phyloP scores from a whole-genome alignment of 2,113 vertebrate species.

The Rhabdornis inornatus region DNA sequence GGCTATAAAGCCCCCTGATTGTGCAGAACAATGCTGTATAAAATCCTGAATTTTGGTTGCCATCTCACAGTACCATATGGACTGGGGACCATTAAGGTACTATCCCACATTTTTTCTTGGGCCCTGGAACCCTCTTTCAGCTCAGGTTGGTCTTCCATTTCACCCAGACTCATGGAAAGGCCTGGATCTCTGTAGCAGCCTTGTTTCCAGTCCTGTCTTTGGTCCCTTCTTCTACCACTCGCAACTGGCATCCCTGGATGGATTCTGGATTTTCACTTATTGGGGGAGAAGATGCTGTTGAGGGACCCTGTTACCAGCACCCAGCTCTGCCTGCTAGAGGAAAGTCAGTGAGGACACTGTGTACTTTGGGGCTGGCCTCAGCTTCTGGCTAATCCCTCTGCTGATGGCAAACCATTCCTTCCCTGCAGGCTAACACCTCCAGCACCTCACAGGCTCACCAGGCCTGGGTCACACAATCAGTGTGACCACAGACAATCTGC shows the following conservation, averaged over 20 bases:
- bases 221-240: not conserved
- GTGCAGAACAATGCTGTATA: not conserved
- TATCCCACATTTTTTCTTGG: not conserved
- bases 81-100: not conserved
- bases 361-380: not conserved
- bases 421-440: not conserved
- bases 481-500: not conserved
- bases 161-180: not conserved
- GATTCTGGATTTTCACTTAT: not conserved
- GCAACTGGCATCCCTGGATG: not conserved
- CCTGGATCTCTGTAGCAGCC: not conserved
- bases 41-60: not conserved
- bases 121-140: not conserved
- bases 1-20: not conserved
- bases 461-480: not conserved
- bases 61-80: not conserved
- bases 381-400: not conserved
- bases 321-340: not conserved
- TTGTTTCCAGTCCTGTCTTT: not conserved
- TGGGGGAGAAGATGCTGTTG: fast-evolving
- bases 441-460: not conserved
- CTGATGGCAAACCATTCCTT: not conserved
- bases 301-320: not conserved
- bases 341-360: not conserved
- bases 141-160: not conserved